These are phyloP conservation scores for Polypedilum vanderplanki DNA, from an alignment of 1,140 invertebrate genomes.

Conservation along the genomic window DNA sequence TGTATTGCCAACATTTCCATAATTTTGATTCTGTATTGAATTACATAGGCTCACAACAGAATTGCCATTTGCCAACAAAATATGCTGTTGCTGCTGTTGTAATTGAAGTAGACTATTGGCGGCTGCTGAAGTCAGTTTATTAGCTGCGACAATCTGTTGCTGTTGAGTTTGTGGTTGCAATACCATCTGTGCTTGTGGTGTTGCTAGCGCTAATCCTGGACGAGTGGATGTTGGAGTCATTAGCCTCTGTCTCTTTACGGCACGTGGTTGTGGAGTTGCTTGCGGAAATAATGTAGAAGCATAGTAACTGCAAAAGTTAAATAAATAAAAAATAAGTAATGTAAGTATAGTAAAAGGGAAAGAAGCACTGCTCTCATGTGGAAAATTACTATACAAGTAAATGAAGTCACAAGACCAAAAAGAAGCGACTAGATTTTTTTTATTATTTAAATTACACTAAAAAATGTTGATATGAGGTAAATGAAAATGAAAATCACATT, in stretches of 20 bases:
- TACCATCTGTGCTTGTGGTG: slow-evolving; percentile 37
- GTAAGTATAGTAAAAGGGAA: background rate
- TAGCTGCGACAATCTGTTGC: slow-evolving; percentile 33
- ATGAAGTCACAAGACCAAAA: background rate
- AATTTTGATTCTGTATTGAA: slow-evolving; percentile 17
- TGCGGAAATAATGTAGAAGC: slow-evolving; percentile 50
- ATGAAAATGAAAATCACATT: background rate
- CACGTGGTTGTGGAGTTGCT: slow-evolving; percentile 48
- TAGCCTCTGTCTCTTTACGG: slow-evolving; percentile 54
- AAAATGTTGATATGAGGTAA: background rate
- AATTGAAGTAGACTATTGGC: slow-evolving; percentile 42
- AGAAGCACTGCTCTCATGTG: background rate
- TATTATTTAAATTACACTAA: background rate
- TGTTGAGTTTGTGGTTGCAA: slow-evolving; percentile 38
- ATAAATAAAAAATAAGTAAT: background rate
- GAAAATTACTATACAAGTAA: slow-evolving; percentile 7
- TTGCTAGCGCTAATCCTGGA: slow-evolving; percentile 32
- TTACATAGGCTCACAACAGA: slow-evolving; percentile 37
- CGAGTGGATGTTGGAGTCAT: slow-evolving; percentile 46
- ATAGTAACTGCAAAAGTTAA: slow-evolving; percentile 50
- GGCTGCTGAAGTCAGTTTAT: slow-evolving; percentile 34
- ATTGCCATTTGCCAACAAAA: slow-evolving; percentile 36
- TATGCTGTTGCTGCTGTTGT: slow-evolving; percentile 44
- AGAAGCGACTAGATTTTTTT: background rate
- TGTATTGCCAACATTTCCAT: slow-evolving; percentile 33